These are phyloP conservation scores for Vimba vimba DNA, from an alignment of 2,113 vertebrate genomes.

Conservation along the genomic window DNA sequence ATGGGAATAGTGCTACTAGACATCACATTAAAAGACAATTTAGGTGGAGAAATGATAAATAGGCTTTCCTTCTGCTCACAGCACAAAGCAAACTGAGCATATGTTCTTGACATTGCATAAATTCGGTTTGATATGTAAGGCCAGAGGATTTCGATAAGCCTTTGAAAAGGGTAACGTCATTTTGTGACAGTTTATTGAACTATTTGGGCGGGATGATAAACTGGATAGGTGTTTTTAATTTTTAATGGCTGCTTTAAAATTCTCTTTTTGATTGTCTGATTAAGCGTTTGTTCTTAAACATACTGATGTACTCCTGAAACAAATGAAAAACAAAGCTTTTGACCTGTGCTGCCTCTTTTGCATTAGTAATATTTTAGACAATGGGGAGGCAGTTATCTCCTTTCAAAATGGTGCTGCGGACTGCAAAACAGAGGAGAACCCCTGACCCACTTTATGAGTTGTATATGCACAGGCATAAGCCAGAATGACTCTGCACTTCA, in stretches of 20 bases:
- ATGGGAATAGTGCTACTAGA: background rate
- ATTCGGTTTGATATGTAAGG: slow-evolving; percentile 5
- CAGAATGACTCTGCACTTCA: slow-evolving; percentile 66
- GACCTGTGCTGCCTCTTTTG: background rate
- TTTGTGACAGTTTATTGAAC: slow-evolving; percentile 15
- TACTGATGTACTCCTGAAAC: background rate
- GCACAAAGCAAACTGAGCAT: slow-evolving; percentile 9
- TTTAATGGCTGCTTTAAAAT: slow-evolving; percentile 11
- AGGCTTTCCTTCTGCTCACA: background rate
- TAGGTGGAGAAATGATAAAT: slow-evolving; percentile 22
- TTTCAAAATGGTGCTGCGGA: slow-evolving; percentile 9
- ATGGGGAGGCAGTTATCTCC: background rate
- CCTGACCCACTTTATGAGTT: slow-evolving; percentile 15
- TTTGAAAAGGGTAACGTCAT: slow-evolving; percentile 19
- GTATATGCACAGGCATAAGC: slow-evolving; percentile 64
- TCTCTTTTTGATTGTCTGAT: slow-evolving; percentile 3
- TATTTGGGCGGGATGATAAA: background rate
- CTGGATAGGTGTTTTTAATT: slow-evolving; percentile 15
- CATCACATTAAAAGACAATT: background rate
- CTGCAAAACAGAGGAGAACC: background rate
- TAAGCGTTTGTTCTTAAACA: slow-evolving; percentile 2
- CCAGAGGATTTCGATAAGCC: slow-evolving; percentile 6
- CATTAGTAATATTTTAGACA: slow-evolving; percentile 13
- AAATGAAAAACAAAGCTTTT: slow-evolving; percentile 11
- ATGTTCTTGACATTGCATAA: slow-evolving; percentile 9